Conservation (phyloP, 2,113 vertebrate genomes). For the Syngnathus floridae region DNA sequence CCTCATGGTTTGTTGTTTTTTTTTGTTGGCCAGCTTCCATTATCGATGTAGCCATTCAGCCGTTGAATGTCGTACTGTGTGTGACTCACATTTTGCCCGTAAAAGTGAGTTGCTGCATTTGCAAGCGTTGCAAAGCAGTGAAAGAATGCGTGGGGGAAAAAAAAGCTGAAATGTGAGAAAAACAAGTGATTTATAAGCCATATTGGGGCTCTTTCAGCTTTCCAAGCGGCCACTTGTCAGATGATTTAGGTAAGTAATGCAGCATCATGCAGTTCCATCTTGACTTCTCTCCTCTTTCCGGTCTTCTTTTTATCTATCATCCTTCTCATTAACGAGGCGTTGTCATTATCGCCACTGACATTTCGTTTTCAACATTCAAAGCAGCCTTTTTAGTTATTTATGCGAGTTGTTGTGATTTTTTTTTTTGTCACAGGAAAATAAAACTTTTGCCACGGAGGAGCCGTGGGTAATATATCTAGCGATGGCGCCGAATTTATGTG, state of each 20-base stretch:
- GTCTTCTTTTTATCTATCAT: slow-evolving; percentile 20
- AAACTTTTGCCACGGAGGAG: slow-evolving; percentile 25
- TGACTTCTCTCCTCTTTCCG: slow-evolving; percentile 16
- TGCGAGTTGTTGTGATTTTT: slow-evolving; percentile 9
- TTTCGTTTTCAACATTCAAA: slow-evolving; percentile 51
- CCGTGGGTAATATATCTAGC: slow-evolving; percentile 40
- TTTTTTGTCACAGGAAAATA: slow-evolving; percentile 35
- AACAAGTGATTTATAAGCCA: slow-evolving; percentile 52
- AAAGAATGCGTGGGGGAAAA: slow-evolving; percentile 20
- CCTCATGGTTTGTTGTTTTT: not conserved
- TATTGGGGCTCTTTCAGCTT: slow-evolving; percentile 48
- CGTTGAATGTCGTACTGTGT: slow-evolving; percentile 1
- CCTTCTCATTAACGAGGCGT: slow-evolving; percentile 20
- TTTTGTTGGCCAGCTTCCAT: not conserved
- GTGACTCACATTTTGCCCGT: slow-evolving; percentile 14
- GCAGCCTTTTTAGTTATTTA: slow-evolving; percentile 1
- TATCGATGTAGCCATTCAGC: slow-evolving; percentile 6
- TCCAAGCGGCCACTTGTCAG: slow-evolving; percentile 33
- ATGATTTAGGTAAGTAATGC: slow-evolving; percentile 40
- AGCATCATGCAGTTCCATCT: slow-evolving; percentile 23
- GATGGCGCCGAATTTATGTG: slow-evolving; percentile 50
- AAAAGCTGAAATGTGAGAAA: slow-evolving; percentile 48
- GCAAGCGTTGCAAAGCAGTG: slow-evolving; percentile 29
- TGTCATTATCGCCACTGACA: slow-evolving; percentile 28
- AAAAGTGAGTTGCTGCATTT: slow-evolving; percentile 14